Evolutionary conservation across 2,113 vertebrate species (phyloP), one percentile per base, ranked within the genome.

Genomic region (Gobio gobio): DNA sequence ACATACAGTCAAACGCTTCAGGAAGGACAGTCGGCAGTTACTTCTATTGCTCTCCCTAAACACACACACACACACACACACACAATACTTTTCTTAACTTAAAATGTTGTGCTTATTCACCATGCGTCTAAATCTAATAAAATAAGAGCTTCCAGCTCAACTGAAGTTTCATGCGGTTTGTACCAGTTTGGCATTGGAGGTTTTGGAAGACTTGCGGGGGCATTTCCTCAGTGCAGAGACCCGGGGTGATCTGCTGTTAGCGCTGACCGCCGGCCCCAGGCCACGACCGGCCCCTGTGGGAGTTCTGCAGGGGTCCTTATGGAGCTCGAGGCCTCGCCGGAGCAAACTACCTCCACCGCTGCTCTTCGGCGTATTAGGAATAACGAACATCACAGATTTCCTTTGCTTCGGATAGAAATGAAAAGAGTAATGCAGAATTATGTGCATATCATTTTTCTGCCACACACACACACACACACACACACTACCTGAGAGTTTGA

Each of bases 291-390:
- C 61, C 2, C 2, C 54, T 0, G 81, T 93, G 8, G 95, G 89
- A 0, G 93, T 94, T 79, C 93, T 94, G 1, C 91, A 88, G 5
- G 91, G 80, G 20, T 93, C 93, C 66, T 86, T 87, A 5, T 92
- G 90, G 29, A 96, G 95, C 82, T 95, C 96, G 0, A 70, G 33
- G 18, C 94, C 92, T 36, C 95, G 95, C 90, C 94, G 95, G n/a
- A 98, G 90, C 16, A 95, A 92, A 89, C 89, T 96, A 12, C 94
- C 93, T 29, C 51, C 51, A 56, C 51, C 51, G 2, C 90, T 91
- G 36, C 86, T 93, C 86, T 92, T 95, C 0, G 97, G 97, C 0
- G 97, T 98, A 91, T 97, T 98, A 1, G 96, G 94, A 56, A 98
- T 94, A 20, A 85, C 93, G 90, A 97, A 98, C 0, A 95, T 91